These are phyloP conservation scores for Poecilus cupreus DNA, from an alignment of 2,888 invertebrate species.

Conservation along the genomic window DNA sequence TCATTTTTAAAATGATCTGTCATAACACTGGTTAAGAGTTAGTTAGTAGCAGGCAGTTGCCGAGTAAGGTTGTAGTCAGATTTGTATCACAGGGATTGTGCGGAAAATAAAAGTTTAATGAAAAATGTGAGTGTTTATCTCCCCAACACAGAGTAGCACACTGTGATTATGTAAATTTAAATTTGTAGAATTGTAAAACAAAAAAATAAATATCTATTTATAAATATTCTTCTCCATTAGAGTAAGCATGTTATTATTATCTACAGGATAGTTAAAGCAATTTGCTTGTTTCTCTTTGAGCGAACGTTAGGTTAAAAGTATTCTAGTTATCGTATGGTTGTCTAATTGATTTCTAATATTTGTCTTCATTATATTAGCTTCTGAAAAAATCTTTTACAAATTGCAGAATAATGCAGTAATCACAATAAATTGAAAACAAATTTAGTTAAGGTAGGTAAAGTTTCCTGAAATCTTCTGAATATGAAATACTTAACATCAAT, in stretches of 20 bases:
- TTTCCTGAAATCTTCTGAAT: not conserved
- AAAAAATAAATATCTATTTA: too few species aligned
- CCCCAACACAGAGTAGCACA: too few species aligned
- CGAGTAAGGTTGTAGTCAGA: too few species aligned
- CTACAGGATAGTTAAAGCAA: not conserved
- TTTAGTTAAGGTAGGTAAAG: conserved; percentile 21
- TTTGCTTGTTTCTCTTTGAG: too few species aligned
- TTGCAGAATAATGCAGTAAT: not conserved
- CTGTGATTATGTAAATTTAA: too few species aligned
- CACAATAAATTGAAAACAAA: not conserved
- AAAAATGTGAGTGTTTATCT: too few species aligned
- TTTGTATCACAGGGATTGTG: too few species aligned
- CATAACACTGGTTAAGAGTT: too few species aligned
- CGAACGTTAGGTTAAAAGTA: not conserved
- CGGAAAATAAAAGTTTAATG: too few species aligned
- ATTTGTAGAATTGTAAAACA: too few species aligned
- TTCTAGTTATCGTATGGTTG: not conserved
- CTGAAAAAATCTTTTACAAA: conserved; percentile 19
- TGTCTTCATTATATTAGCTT: not conserved
- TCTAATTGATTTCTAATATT: conserved; percentile 2
- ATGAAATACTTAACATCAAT: not conserved
- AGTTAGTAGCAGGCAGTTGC: too few species aligned
- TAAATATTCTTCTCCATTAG: not conserved
- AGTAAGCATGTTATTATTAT: not conserved
- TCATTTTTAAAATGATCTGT: too few species aligned